Evolutionary conservation across 2,113 vertebrate species (phyloP).

Genomic region (Percina caprodes): DNA sequence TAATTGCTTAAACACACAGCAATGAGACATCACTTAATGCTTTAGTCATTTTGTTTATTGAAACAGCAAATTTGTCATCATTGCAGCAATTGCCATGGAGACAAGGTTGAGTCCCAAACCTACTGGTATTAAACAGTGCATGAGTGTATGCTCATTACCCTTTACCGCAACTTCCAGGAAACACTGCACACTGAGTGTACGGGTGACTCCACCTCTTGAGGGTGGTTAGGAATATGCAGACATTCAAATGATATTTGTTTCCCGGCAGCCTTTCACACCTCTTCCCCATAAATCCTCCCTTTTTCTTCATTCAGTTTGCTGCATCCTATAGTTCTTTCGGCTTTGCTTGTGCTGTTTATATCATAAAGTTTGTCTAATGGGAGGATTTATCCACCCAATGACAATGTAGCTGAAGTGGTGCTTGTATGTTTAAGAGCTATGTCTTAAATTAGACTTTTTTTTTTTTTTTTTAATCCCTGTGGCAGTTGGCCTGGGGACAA

Average conservation of each 20-base stretch:
- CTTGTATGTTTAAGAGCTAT: background rate
- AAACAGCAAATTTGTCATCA: conserved; percentile 75
- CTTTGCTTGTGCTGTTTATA: background rate
- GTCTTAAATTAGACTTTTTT: background rate
- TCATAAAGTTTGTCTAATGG: conserved; percentile 4
- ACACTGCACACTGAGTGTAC: conserved; percentile 45
- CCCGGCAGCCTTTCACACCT: conserved; percentile 32
- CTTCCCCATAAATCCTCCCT: conserved; percentile 14
- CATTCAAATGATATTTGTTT: conserved; percentile 64
- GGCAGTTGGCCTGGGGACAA: background rate
- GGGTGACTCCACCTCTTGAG: conserved; percentile 59
- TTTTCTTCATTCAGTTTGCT: background rate
- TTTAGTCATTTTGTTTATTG: conserved; percentile 67
- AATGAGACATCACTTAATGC: conserved; percentile 41
- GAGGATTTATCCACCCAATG: background rate
- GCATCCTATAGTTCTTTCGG: conserved; percentile 3
- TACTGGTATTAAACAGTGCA: conserved; percentile 60
- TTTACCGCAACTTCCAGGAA: conserved; percentile 69
- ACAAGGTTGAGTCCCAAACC: conserved; percentile 76
- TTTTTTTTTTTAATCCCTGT: background rate
- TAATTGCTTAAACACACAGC: conserved; percentile 35
- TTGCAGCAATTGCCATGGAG: conserved; percentile 79
- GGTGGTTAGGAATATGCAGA: conserved; percentile 43
- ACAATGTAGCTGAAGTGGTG: background rate
- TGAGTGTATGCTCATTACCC: conserved; percentile 64